These are phyloP conservation scores for Cataglyphis altisquamis DNA, from an alignment of 2,888 invertebrate genomes.

Conservation along the genomic window DNA sequence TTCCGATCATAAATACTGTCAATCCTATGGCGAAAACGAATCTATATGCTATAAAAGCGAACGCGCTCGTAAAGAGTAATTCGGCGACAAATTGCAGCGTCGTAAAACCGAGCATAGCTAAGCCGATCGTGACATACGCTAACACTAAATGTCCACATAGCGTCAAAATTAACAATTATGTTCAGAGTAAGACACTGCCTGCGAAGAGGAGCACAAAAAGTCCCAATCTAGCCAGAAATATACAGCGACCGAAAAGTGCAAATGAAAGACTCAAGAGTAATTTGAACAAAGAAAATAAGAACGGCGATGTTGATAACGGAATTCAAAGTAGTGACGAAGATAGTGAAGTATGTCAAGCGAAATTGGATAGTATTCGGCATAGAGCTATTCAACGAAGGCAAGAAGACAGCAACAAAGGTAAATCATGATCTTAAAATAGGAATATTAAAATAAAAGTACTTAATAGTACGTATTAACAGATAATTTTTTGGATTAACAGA, in stretches of 20 bases:
- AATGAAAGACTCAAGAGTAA: constrained; percentile 75
- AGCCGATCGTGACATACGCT: constrained; percentile 78
- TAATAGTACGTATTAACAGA: neutral
- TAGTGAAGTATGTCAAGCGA: constrained; percentile 90
- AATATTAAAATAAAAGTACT: neutral
- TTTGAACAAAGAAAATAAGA: constrained; percentile 67
- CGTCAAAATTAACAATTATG: constrained; percentile 84
- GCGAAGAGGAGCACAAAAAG: constrained; percentile 77
- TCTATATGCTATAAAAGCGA: constrained; percentile 77
- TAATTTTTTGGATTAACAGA: constrained; percentile 63
- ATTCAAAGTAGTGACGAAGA: constrained; percentile 88
- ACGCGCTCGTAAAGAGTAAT: constrained; percentile 80
- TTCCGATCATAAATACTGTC: constrained; percentile 80
- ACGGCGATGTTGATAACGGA: constrained; percentile 73
- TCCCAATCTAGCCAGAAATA: constrained; percentile 80
- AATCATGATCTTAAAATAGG: constrained; percentile 7
- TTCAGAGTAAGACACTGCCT: constrained; percentile 82
- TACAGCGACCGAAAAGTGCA: constrained; percentile 77
- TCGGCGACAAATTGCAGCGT: constrained; percentile 80
- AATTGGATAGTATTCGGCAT: constrained; percentile 89
- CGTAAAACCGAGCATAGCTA: constrained; percentile 80
- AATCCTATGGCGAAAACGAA: constrained; percentile 81
- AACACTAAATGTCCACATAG: constrained; percentile 81
- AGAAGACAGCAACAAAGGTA: constrained; percentile 82
- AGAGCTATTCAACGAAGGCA: constrained; percentile 88